These are phyloP conservation scores for Sceloporus undulatus DNA, from an alignment of 2,113 vertebrate genomes.

Conservation along the genomic window DNA sequence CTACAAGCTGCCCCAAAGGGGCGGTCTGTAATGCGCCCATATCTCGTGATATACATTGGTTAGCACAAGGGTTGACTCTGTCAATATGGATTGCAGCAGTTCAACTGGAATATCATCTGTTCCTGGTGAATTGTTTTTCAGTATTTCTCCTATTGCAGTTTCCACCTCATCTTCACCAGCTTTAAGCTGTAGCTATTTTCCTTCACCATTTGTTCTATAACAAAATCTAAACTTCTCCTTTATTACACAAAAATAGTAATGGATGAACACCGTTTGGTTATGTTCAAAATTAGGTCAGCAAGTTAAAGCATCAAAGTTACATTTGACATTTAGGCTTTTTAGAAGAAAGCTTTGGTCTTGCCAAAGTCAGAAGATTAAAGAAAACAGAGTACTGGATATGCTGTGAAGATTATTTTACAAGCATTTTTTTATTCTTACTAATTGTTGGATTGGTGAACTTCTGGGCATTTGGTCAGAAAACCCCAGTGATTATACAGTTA, in stretches of 20 bases:
- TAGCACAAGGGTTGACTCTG: too few species aligned
- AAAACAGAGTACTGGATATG: neutral
- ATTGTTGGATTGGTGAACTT: neutral
- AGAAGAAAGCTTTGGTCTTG: neutral
- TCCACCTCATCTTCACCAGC: neutral
- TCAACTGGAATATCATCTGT: too few species aligned
- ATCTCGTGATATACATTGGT: too few species aligned
- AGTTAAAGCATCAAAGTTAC: neutral
- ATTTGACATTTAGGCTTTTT: neutral
- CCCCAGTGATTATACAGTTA: neutral
- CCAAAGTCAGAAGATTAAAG: neutral
- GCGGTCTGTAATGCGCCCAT: too few species aligned
- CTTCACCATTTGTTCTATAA: neutral
- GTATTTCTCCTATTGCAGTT: too few species aligned
- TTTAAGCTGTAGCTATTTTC: neutral
- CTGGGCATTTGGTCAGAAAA: neutral
- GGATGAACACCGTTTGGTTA: neutral
- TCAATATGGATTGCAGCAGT: too few species aligned
- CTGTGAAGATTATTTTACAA: neutral
- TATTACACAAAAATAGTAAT: neutral
- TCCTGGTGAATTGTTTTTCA: too few species aligned
- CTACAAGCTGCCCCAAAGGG: too few species aligned
- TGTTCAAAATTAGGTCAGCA: neutral
- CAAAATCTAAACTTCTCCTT: neutral
- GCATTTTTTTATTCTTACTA: neutral